These are phyloP conservation scores for Dione vanillae DNA, from an alignment of 2,888 invertebrate species.

Conservation along the genomic window DNA sequence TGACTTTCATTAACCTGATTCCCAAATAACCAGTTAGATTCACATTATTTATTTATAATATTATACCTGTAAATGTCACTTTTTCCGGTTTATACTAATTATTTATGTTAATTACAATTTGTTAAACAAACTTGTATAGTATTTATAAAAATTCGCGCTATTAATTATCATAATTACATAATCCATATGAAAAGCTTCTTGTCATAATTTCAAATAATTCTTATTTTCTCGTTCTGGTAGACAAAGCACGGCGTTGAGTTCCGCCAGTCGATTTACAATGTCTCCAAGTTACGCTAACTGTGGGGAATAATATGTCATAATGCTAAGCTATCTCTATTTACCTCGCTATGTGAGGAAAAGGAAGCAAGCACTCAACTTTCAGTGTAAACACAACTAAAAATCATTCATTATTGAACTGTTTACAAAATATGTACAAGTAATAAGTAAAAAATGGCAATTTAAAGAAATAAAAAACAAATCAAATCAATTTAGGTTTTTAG, in stretches of 20 bases:
- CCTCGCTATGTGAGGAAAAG: no score
- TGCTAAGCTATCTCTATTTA: no score
- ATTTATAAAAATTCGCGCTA: constrained; percentile 4
- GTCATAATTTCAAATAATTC: not conserved
- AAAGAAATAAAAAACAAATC: constrained; percentile 7
- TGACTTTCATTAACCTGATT: constrained; percentile 52
- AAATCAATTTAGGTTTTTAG: constrained; percentile 19
- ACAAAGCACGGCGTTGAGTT: no score
- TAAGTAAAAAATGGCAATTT: constrained; percentile 1
- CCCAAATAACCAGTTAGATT: constrained; percentile 43
- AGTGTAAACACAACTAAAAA: not conserved
- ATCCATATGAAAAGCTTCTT: no score
- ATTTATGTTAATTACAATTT: constrained; percentile 20
- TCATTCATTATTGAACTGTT: not conserved
- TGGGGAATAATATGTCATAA: no score
- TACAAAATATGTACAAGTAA: not conserved
- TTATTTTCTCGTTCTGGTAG: not conserved
- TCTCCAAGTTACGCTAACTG: no score
- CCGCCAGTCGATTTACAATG: not conserved
- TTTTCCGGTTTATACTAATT: constrained; percentile 35
- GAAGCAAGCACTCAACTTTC: not conserved
- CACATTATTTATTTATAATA: constrained; percentile 34
- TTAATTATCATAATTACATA: no score
- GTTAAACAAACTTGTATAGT: constrained; percentile 19
- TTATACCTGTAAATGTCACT: constrained; percentile 32